These are phyloP conservation scores for Perizoma flavofasciatum DNA, from an alignment of 2,888 invertebrate species.

Conservation along the genomic window DNA sequence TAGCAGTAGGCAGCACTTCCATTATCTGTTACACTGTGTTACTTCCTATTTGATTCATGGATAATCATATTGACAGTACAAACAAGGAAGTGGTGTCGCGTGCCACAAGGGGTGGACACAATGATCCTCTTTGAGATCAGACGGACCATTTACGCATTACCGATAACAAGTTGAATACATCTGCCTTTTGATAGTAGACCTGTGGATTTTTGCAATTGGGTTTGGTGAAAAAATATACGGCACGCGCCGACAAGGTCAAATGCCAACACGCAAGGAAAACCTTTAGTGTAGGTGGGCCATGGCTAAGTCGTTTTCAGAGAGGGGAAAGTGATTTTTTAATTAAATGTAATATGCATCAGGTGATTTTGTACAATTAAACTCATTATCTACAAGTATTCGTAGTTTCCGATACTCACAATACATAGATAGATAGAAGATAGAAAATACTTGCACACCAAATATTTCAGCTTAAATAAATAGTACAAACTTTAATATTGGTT, in stretches of 20 bases:
- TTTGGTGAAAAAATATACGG: background rate
- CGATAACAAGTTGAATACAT: conserved; percentile 80
- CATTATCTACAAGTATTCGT: no score
- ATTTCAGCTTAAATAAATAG: no score
- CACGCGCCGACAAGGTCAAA: conserved; percentile 7
- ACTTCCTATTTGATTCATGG: conserved; percentile 10
- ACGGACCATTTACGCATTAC: conserved; percentile 73
- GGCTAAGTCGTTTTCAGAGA: no score
- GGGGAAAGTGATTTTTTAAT: no score
- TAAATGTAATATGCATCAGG: no score
- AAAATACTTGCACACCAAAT: no score
- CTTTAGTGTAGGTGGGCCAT: no score
- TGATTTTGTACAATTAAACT: no score
- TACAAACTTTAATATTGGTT: no score
- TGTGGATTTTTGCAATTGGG: conserved; percentile 22
- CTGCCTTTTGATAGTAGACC: conserved; percentile 71
- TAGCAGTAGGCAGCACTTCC: conserved; percentile 1
- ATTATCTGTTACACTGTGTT: conserved; percentile 6
- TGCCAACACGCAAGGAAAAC: background rate
- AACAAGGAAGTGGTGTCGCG: conserved; percentile 74
- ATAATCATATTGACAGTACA: conserved; percentile 30
- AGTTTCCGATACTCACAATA: no score
- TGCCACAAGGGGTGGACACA: conserved; percentile 71
- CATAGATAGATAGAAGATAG: no score
- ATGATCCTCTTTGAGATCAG: conserved; percentile 72